phyloP scores from a whole-genome alignment of 2,113 vertebrate species.

The Hippocampus guttulatus region DNA sequence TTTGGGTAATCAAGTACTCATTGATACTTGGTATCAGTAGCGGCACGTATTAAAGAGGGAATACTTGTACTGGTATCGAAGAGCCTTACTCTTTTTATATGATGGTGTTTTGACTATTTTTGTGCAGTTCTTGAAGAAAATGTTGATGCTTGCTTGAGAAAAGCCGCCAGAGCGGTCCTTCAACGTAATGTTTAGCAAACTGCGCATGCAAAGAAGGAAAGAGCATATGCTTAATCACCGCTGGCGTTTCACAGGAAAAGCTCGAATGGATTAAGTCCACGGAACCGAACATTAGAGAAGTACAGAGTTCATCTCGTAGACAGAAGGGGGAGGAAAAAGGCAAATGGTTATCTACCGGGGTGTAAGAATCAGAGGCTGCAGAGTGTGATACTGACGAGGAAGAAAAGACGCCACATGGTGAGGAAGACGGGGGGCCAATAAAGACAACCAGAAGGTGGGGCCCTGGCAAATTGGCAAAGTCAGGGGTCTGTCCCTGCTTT shows the following conservation, averaged over 20 bases:
- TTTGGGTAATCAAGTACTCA: no score
- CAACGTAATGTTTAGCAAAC: neutral
- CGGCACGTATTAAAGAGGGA: neutral
- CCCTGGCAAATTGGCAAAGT: conserved; percentile 65
- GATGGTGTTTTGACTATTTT: neutral
- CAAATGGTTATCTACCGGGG: conserved; percentile 54
- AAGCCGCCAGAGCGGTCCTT: no score
- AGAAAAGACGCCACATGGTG: conserved; percentile 36
- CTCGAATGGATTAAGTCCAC: conserved; percentile 55
- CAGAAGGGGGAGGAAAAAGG: conserved; percentile 29
- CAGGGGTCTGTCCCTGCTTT: conserved; percentile 62
- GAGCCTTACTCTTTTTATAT: neutral
- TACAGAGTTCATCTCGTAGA: conserved; percentile 64
- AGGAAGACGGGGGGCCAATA: conserved; percentile 52
- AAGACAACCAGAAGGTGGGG: conserved; percentile 48
- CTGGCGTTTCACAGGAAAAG: conserved; percentile 58
- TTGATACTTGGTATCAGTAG: no score
- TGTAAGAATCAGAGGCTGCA: conserved; percentile 48
- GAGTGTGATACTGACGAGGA: conserved; percentile 53
- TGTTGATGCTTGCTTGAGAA: neutral
- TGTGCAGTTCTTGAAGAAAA: neutral
- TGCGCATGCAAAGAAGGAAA: conserved; percentile 13
- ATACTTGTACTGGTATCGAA: no score
- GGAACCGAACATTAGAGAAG: conserved; percentile 57
- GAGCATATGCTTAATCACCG: conserved; percentile 54